Evolutionary conservation across 2,888 invertebrate species (phyloP), one percentile per base, ranked within the genome.

Genomic region (Prosapia bicincta): DNA sequence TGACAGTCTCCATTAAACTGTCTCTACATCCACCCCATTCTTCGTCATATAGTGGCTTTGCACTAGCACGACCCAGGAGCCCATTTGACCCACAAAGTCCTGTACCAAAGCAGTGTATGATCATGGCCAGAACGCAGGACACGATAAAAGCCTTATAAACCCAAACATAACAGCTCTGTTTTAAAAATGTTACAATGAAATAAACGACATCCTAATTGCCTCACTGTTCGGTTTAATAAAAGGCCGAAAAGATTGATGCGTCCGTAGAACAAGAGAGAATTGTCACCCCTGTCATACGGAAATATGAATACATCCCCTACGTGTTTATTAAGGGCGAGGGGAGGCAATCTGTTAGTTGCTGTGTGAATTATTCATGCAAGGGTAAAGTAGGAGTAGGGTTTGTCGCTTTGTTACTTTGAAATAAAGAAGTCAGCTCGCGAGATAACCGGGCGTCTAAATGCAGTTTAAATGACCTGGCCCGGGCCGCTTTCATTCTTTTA

Each of bases 231-330:
- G 54, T 54, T 54, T 54, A 54, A 54, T 54, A 54, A 54, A 54
- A 54, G 54, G 3, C 20, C 6, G 20, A 20, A n/a, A 54, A 54
- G 54, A 54, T 54, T 54, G 54, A 54, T 54, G 54, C 54, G 6
- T 54, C 20, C 20, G 20, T 54, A 54, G 20, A 54, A 54, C 54
- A 54, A 54, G 66, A 68, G 54, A 30, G 28, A 26, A 54, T 13
- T 74, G 74, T 65, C 74, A 69, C 74, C 74, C 74, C 32, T 30
- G 74, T 69, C 74, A 69, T 54, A 68, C 66, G 30, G 32, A 73
- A 69, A 74, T 74, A 74, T 69, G 69, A 69, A 74, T 74, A 74
- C 69, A 69, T 74, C 74, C 74, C 74, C 69, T 69, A 69, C 54
- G 54, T 74, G 69, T 74, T 69, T 74, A 74, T 74, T 74, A 74